Evolutionary conservation across 1,140 invertebrate genomes (phyloP), one percentile per base, ranked within the genome.

Genomic region (Pseudomyrmex flavicornis): DNA sequence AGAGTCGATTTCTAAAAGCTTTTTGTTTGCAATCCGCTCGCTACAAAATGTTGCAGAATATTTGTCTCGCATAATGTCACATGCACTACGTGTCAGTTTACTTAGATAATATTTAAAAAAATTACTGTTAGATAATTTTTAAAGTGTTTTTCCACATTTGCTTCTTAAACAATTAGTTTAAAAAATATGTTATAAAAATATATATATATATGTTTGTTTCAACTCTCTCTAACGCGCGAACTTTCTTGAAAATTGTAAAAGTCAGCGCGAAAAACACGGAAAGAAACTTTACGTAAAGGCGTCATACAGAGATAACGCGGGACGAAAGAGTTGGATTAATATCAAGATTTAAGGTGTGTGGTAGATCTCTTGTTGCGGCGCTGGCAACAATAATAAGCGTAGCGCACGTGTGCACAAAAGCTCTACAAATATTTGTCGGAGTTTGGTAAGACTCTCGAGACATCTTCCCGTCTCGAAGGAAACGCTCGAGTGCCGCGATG

Each of bases 391-490:
- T 83, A 83, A 83, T 83, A 83, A 83, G 82, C 74, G 63, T 83
- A 44, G 82, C 74, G 74, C 82, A 69, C 63, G 58, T 69, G 82
- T 83, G 82, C 82, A 79, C 74, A 77, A 83, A 83, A 83, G 82
- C 82, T 83, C 73, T 79, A 77, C 82, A 83, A 83, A 77, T 83
- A 79, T 83, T 83, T 83, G 82, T 50, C 63, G 54, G 65, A 83
- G 74, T 79, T 83, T 69, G 82, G 63, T 77, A 61, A 68, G 82
- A 69, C 74, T 77, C 74, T 84, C 82, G 74, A 84, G 82, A 84
- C 74, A 69, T 84, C 82, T 79, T 84, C 52, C 68, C 83, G 82
- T 84, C 82, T 79, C 63, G 82, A 79, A 84, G 82, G 82, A 84
- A 84, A 68, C 35, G 58, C 82, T 84, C 35, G 74, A 77, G 65